These are phyloP conservation scores for Euzophera pinguis DNA, from an alignment of 2,888 invertebrate species.

Conservation along the genomic window DNA sequence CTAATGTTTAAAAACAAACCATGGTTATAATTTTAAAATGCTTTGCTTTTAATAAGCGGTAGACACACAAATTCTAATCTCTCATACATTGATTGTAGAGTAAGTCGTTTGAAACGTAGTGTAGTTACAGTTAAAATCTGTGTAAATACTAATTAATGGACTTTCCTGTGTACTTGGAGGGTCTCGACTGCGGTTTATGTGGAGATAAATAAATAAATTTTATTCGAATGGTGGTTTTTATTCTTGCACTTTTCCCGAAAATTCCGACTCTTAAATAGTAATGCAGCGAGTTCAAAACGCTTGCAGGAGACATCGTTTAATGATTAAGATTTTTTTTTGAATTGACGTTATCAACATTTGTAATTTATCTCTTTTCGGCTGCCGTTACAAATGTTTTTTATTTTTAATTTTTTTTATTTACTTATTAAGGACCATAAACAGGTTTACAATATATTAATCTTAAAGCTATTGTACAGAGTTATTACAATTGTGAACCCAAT, in stretches of 20 bases:
- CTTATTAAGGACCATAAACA: no score
- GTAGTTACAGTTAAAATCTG: slow-evolving; percentile 6
- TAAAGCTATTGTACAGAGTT: no score
- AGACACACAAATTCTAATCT: slow-evolving; percentile 5
- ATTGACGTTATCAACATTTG: no score
- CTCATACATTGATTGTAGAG: neutral
- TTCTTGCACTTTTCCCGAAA: neutral
- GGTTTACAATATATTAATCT: no score
- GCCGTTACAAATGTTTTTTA: no score
- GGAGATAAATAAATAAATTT: slow-evolving; percentile 16
- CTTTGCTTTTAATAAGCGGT: neutral
- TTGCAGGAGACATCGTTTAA: no score
- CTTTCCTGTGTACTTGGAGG: slow-evolving; percentile 23
- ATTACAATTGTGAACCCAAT: no score
- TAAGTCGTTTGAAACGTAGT: slow-evolving; percentile 3
- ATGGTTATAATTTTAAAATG: neutral
- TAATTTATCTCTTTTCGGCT: no score
- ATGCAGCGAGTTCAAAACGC: no score
- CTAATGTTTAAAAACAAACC: neutral
- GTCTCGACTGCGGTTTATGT: slow-evolving; percentile 19
- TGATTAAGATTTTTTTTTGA: no score
- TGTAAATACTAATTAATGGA: slow-evolving; percentile 16
- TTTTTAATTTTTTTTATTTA: no score
- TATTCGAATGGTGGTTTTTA: slow-evolving; percentile 1
- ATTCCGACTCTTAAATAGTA: no score